phyloP scores from a whole-genome alignment of 1,140 invertebrate species.

The Cotesia vestalis region DNA sequence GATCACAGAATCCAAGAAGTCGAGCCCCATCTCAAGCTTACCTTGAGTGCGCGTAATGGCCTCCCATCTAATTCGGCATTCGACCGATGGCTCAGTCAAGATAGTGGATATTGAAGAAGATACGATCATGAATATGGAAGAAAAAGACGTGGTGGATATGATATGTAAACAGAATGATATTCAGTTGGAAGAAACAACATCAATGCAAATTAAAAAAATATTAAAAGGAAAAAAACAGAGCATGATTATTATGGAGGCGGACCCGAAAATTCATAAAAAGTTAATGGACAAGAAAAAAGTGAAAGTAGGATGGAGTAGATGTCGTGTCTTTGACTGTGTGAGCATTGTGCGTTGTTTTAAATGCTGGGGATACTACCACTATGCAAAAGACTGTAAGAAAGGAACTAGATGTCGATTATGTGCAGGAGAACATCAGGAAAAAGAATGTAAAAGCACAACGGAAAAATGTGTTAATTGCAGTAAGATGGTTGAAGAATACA shows the following conservation, averaged over 20 bases:
- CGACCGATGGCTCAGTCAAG: too few species aligned
- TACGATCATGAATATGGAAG: neutral
- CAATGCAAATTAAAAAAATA: conserved; percentile 24
- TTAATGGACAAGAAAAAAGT: conserved; percentile 27
- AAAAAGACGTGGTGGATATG: conserved; percentile 19
- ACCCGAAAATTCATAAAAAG: conserved; percentile 23
- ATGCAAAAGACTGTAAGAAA: conserved; percentile 33
- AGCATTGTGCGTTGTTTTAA: conserved; percentile 36
- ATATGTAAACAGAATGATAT: conserved; percentile 23
- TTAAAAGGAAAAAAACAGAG: neutral
- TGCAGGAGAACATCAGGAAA: conserved; percentile 19
- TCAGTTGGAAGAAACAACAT: neutral
- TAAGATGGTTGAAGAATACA: conserved; percentile 8
- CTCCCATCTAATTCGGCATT: too few species aligned
- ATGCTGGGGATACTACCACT: conserved; percentile 37
- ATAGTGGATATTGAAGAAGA: neutral
- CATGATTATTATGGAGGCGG: conserved; percentile 24
- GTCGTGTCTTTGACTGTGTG: conserved; percentile 30
- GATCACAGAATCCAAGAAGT: too few species aligned
- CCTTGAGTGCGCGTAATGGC: too few species aligned
- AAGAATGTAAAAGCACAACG: conserved; percentile 16
- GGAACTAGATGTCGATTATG: conserved; percentile 22
- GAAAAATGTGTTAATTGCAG: conserved; percentile 36
- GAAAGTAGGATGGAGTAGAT: conserved; percentile 35
- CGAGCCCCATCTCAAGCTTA: too few species aligned